Evolutionary conservation across 1,140 invertebrate species (phyloP), one percentile per base, ranked within the genome.

Genomic region (Ostrea edulis): DNA sequence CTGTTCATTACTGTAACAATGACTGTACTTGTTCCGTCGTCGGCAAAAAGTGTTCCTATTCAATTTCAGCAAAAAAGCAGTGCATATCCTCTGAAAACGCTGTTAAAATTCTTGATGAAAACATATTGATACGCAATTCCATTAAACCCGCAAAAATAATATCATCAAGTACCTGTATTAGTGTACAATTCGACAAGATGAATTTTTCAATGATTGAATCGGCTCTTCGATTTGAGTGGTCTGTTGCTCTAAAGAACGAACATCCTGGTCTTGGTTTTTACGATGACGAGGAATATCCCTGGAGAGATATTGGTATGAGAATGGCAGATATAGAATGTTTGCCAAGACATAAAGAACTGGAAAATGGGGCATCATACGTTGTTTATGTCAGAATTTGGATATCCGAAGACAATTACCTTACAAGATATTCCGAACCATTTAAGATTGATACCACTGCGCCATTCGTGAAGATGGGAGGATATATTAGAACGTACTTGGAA

Each of bases 11-110:
- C n/a, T 86, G 85, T 52, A 77, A 68, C 8, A 86, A 77, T 11
- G 85, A 86, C 51, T 86, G 85, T 22, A 86, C 85, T 8, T 86
- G 85, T 53, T 55, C 85, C 3, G 85, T 77, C 9, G 62, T 86
- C 12, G 85, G 85, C 0, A 53, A 77, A 29, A 71, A 71, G 14
- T 86, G 85, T 11, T 8, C 68, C 29, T 11, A 7, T 2, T 9
- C 68, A 77, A 9, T 25, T 29, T 29, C n/a, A 25, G 65, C n/a
- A 71, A 25, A 22, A 4, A 77, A 17, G 11, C 22, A 77, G 11
- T 77, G 68, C 29, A 29, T 29, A 35, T 35, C 68, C 14, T 29
- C 8, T 29, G 8, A 11, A 77, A 14, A 22, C 22, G 35, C 11
- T 77, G 29, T 35, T 14, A 25, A 25, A 14, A 17, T 35, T 12